Evolutionary conservation across 2,797 vertebrate genomes (phyloP), one percentile per base, ranked within the genome.

Genomic region (Sciurus carolinensis): DNA sequence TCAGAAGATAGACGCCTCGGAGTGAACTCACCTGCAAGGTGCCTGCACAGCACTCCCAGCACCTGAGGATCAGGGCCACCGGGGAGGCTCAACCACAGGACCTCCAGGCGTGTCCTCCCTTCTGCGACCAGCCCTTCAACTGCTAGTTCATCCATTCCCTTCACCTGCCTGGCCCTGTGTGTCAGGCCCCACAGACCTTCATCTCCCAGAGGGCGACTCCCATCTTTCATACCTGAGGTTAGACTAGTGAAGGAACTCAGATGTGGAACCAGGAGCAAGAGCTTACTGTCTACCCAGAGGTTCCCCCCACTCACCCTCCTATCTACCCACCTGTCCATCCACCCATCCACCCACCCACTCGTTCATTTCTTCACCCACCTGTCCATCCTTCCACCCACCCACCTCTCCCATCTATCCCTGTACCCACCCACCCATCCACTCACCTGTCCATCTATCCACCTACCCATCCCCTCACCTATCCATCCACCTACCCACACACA

Each of bases 71-170:
- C 17, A 42, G 57, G 24, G 39, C 15, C 39, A 17, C 4, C 39
- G 2, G 39, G 8, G 1, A 5, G 47, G 47, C 39, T 5, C 0
- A 4, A 10, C 33, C 22, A 3, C 36, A 8, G 5, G 66, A 39
- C n/a, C 83, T 52, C 18, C 20, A 54, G n/a, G 50, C 36, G 15
- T 15, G 66, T 36, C n/a, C 83, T 52, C 39, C 3, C 28, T 7
- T 39, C 67, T 15, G 26, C 42, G 67, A 30, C n/a, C 36, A n/a
- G 22, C 67, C 9, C 39, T 7, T 5, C 50, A 9, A 13, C 66
- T 54, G 8, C 44, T 4, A 7, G 2, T 24, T 6, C 26, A 3
- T 26, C 64, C 12, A 5, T 33, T 33, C 64, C 28, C 64, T 36
- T 14, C 22, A 39, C 4, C 28, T 17, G 9, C 28, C 7, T 4